Evolutionary conservation across 2,888 invertebrate genomes (phyloP), one percentile per base, ranked within the genome.

Genomic region (Teleiodes luculella): DNA sequence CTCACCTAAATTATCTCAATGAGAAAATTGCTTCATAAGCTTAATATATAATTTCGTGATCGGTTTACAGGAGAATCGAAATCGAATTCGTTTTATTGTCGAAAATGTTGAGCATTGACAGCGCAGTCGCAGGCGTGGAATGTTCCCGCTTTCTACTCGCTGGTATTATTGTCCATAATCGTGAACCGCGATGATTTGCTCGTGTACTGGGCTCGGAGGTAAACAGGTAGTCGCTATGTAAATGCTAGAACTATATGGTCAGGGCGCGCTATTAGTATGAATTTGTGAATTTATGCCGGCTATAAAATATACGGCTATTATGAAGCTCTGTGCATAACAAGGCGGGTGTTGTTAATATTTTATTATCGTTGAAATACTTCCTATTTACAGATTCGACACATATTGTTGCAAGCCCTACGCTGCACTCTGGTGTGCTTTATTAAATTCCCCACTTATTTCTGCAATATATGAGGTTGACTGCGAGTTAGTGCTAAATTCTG

Each of bases 91-190:
- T 62, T 72, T 71, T 66, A 68, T 66, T 63, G 57, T 49, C 58
- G 60, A 60, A 63, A 66, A 65, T 60, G 59, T 65, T 56, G 53
- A 43, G 46, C 54, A 64, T 60, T 58, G 56, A 54, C 55, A 52
- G 55, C 52, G 65, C 57, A 60, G 62, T 54, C 52, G 65, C 57
- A 60, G 62, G 61, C 59, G 64, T 59, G 63, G 54, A 54, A 57
- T 53, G 56, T 53, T 61, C 52, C 48, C 63, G 64, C 72, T 76
- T 75, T 76, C 72, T 70, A 68, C 70, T 65, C 55, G 59, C 54
- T 37, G 49, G 57, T 52, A 59, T 73, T 69, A 68, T 65, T 62
- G 65, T 52, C 57, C 63, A 61, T 68, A 63, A 67, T 61, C 54
- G 67, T 52, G 56, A 43, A 41, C 36, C 28, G 31, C 50, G 52